These are phyloP conservation scores for Hydrotaea diabolus DNA, from an alignment of 2,888 invertebrate genomes.

Conservation along the genomic window DNA sequence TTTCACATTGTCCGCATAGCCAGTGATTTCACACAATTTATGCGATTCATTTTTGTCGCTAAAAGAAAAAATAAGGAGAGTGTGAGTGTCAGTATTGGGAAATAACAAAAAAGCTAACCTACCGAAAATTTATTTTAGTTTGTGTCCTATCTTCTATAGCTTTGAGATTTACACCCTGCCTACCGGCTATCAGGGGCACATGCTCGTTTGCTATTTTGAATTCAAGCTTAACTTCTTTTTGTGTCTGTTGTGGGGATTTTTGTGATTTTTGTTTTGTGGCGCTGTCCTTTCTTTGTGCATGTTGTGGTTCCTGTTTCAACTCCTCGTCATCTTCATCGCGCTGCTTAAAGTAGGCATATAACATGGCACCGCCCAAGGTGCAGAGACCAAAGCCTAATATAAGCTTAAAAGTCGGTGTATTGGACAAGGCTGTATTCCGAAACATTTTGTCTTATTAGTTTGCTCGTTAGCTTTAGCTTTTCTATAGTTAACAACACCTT, in stretches of 20 bases:
- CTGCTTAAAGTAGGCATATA: constrained; percentile 86
- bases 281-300: neutral
- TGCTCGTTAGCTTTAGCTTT: constrained; percentile 4
- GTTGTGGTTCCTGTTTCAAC: constrained; percentile 38
- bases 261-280: constrained; percentile 53
- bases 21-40: constrained; percentile 87
- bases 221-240: constrained; percentile 82
- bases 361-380: constrained; percentile 86
- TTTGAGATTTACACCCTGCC: constrained; percentile 89
- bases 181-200: constrained; percentile 86
- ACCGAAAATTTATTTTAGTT: constrained; percentile 83
- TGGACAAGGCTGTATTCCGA: constrained; percentile 73
- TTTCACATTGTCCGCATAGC: constrained; percentile 85
- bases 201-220: constrained; percentile 84
- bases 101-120: constrained; percentile 45
- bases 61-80: constrained; percentile 36
- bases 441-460: constrained; percentile 73
- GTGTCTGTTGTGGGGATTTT: constrained; percentile 55
- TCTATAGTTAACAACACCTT: neutral
- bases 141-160: constrained; percentile 87
- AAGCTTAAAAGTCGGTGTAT: constrained; percentile 82
- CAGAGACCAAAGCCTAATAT: constrained; percentile 86
- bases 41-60: constrained; percentile 83
- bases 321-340: constrained; percentile 82
- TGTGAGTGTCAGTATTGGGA: too few species aligned